These are phyloP conservation scores for Calypte anna DNA, from an alignment of 2,113 vertebrate species.

Conservation along the genomic window DNA sequence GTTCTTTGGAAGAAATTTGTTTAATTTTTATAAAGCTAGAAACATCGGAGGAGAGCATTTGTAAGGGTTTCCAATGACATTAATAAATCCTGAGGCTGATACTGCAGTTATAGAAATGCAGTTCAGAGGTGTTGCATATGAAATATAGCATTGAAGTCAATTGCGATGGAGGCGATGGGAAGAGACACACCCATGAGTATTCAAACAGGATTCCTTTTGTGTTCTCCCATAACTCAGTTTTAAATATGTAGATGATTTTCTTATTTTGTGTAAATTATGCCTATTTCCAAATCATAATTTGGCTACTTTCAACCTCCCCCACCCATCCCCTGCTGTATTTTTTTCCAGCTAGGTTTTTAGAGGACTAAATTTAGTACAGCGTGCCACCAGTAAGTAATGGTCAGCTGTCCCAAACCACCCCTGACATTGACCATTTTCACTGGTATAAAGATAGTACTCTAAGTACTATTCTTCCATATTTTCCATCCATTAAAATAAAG, in stretches of 20 bases:
- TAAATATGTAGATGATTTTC: neutral
- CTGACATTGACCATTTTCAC: neutral
- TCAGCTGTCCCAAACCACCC: neutral
- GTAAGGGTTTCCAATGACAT: neutral
- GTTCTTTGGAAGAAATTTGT: neutral
- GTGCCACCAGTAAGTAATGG: neutral
- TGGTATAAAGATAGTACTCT: neutral
- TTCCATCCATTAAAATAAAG: neutral
- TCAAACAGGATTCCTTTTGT: neutral
- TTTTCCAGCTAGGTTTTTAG: neutral
- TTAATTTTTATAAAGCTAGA: neutral
- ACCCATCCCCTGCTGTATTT: rapidly evolving
- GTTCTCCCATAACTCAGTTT: neutral
- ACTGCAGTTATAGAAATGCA: neutral
- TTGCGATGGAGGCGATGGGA: neutral
- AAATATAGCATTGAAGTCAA: neutral
- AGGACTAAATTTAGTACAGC: neutral
- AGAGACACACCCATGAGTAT: neutral
- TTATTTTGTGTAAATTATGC: neutral
- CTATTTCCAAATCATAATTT: neutral
- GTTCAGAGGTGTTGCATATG: neutral
- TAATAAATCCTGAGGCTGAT: neutral
- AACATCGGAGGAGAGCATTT: neutral
- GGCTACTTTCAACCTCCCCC: neutral
- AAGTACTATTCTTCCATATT: neutral